A percentile compares a stretch with the other conserved stretches of the same genome.
These are phyloP conservation scores for Holocentrus rufus DNA, from an alignment of 2,797 vertebrate species.

Conservation along the genomic window DNA sequence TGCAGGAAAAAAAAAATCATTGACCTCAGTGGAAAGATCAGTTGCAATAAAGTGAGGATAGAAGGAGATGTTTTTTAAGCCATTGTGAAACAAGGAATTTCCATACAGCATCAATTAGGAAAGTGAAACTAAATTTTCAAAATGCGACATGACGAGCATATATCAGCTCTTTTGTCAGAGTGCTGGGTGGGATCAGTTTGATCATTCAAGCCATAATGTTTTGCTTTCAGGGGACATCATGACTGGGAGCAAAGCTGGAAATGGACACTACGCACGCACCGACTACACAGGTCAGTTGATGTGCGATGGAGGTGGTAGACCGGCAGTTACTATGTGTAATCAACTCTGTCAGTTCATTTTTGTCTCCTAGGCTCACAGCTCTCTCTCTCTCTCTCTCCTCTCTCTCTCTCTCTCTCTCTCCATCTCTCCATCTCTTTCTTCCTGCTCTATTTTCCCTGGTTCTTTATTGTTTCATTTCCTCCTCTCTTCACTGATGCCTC, in stretches of 20 bases:
- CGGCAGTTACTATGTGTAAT: constrained; percentile 21
- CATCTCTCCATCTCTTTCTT: neutral
- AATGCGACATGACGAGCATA: constrained; percentile 6
- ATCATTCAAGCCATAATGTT: constrained; percentile 31
- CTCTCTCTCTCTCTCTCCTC: neutral
- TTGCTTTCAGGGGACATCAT: constrained; percentile 87
- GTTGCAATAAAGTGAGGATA: constrained; percentile 52
- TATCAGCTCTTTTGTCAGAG: constrained; percentile 33
- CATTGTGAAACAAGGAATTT: constrained; percentile 45
- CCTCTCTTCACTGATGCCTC: constrained; percentile 3
- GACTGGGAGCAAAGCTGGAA: constrained; percentile 89
- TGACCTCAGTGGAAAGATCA: constrained; percentile 42
- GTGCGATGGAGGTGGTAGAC: neutral
- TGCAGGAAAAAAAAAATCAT: constrained; percentile 32
- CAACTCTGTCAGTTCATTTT: neutral
- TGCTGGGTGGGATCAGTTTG: constrained; percentile 4
- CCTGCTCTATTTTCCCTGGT: neutral
- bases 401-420: neutral
- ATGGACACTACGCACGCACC: constrained; percentile 92
- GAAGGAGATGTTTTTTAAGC: constrained; percentile 46
- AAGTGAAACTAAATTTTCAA: too few species aligned
- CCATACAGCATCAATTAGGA: constrained; percentile 42
- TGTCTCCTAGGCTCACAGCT: neutral
- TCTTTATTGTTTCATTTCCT: constrained; percentile 6
- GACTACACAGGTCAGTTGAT: constrained; percentile 88